A percentile compares a stretch with the other conserved stretches of the same genome.
Conservation (phyloP, 2,113 vertebrate genomes). For the Rhombomys opimus region DNA sequence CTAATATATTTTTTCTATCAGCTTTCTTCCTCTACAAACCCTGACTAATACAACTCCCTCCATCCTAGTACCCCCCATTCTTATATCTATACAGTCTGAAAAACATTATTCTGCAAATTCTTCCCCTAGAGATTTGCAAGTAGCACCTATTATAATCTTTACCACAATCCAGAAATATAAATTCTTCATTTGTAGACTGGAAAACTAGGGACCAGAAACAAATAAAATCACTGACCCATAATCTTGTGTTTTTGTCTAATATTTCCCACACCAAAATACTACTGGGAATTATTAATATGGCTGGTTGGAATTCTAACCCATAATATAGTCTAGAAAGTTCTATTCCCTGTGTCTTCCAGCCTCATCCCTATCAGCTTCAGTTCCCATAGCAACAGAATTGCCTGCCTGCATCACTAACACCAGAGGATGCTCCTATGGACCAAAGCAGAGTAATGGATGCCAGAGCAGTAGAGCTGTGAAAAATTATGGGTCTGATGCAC, state of each 20-base stretch:
- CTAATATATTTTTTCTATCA: not conserved
- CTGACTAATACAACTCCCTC: not conserved
- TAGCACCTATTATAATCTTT: not conserved
- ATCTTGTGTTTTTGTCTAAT: not conserved
- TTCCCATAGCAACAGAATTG: constrained; percentile 38
- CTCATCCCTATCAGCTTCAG: not conserved
- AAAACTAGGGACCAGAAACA: not conserved
- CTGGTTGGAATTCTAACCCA: not conserved
- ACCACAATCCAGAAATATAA: too few species aligned
- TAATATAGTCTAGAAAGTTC: constrained; percentile 13
- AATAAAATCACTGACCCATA: not conserved
- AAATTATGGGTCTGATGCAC: not conserved
- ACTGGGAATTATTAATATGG: not conserved
- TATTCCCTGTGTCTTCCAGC: not conserved
- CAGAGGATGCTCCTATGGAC: not conserved
- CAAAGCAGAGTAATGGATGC: not conserved
- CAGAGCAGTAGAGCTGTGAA: not conserved
- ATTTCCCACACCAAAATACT: not conserved
- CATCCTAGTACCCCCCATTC: not conserved
- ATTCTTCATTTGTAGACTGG: not conserved
- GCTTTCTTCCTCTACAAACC: not conserved
- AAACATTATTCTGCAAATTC: not conserved
- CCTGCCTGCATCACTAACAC: not conserved
- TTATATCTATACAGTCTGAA: not conserved
- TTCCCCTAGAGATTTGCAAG: not conserved